Evolutionary conservation across 1,140 invertebrate species (phyloP), one percentile per base, ranked within the genome.

Genomic region (Bombus superbus): DNA sequence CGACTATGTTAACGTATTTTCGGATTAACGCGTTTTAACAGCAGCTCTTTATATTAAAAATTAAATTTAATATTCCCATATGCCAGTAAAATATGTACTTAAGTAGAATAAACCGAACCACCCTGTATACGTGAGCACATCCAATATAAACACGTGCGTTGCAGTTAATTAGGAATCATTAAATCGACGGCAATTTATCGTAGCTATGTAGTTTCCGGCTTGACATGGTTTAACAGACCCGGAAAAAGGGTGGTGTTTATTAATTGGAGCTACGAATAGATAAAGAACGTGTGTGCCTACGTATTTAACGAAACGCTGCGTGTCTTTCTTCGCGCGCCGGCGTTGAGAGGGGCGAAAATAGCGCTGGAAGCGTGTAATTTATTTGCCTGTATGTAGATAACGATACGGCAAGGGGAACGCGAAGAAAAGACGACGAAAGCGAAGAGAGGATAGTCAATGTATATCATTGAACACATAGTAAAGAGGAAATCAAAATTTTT

Each of bases 201-300:
- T 11, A 22, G 25, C 35, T 53, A 53, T 53, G 5, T 38, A 35
- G 25, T 62, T 84, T 80, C 64, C 4, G 68, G 68, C 53, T 80
- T 80, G 72, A 85, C 5, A 53, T 64, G n/a, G 35, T 40, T 38
- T 28, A 38, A 47, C 35, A 59, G 68, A 53, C 28, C 35, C 3
- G 18, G 28, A 15, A 42, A 78, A 79, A 53, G 32, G 42, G 78
- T 18, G 42, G 44, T 74, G 73, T 85, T 85, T 85, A 85, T 85
- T 85, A 85, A 81, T 59, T 38, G 22, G 13, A 42, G 62, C 79
- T 71, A 75, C 72, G 79, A 81, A 85, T 81, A 85, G 78, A 81
- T 81, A 85, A 81, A 32, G 57, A 6, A 22, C 9, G 28, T 25
- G 18, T 32, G 5, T 11, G 35, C 59, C 59, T 44, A 4, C 59